Evolutionary conservation across 2,888 invertebrate genomes (phyloP), one percentile per base, ranked within the genome.

Genomic region (Ormyrus pomaceus): DNA sequence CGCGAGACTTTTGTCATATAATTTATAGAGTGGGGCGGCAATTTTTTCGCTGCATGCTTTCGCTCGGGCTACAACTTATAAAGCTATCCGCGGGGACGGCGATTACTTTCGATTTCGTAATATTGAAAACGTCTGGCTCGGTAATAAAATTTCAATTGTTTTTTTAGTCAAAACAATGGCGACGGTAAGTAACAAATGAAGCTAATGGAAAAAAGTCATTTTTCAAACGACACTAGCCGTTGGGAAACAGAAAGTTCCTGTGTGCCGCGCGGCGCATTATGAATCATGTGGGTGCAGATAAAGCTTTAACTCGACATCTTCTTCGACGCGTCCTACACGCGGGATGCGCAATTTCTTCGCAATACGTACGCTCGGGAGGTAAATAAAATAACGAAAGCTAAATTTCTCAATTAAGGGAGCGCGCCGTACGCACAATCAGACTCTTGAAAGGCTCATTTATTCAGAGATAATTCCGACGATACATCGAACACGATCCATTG

Each of bases 331-430:
- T 69, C 76, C 76, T 62, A 76, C 34, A 34, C 76, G 58, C 62
- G n/a, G 19, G 61, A 55, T 61, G 59, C 62, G 69, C 62, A 76
- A 76, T 69, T 69, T 69, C 69, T 69, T 69, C 55, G 69, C 62
- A 69, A 19, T 56, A 46, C 66, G 51, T 6, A 13, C 46, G 55
- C 59, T 6, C 34, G 34, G 4, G 34, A 58, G n/a, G 48, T 65
- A 50, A 74, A 19, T 19, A 55, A 46, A 76, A 66, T 72, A 51
- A 51, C 10, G 9, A 62, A 34, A 62, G 55, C 62, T 53, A 55
- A 61, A 76, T 76, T 76, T 76, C 76, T 62, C 76, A 76, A 69
- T 66, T 69, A 55, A 75, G 13, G 46, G 53, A 69, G 46, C 51
- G 19, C 55, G 34, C 5, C 8, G 19, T n/a, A 19, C 11, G 61